Evolutionary conservation across 2,113 vertebrate species (phyloP).

Genomic region (Amblyopsis rosae): DNA sequence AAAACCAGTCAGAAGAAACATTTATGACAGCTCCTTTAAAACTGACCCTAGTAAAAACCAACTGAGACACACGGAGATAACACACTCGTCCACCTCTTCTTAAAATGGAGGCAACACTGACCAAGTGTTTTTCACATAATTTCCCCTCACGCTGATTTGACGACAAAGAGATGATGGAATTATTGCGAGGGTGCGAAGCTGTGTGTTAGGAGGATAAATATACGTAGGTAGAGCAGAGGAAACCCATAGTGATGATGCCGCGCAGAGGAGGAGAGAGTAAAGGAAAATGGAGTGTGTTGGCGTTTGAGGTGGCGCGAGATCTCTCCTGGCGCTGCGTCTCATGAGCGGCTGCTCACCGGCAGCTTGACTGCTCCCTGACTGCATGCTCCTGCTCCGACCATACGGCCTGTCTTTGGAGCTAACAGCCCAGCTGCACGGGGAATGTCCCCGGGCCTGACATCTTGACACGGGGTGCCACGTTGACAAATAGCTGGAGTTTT

Average conservation of each 20-base stretch:
- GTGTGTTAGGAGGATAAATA: slow-evolving; percentile 20
- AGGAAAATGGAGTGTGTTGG: slow-evolving; percentile 51
- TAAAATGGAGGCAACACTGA: too few species aligned
- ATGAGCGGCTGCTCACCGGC: slow-evolving; percentile 58
- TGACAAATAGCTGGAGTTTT: slow-evolving; percentile 84
- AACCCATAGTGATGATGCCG: slow-evolving; percentile 28
- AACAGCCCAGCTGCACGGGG: slow-evolving; percentile 80
- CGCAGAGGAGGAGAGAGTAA: slow-evolving; percentile 37
- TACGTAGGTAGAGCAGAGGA: slow-evolving; percentile 8
- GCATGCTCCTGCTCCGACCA: slow-evolving; percentile 77
- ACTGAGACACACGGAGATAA: too few species aligned
- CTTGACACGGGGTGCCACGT: slow-evolving; percentile 80
- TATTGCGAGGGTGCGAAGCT: background rate
- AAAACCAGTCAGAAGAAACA: slow-evolving; percentile 13
- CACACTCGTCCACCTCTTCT: too few species aligned
- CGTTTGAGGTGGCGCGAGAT: slow-evolving; percentile 46
- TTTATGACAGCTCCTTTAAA: too few species aligned
- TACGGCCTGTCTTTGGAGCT: slow-evolving; percentile 79
- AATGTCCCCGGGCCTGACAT: slow-evolving; percentile 80
- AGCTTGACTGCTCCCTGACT: slow-evolving; percentile 76
- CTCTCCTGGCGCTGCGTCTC: slow-evolving; percentile 37
- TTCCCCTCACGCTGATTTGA: too few species aligned
- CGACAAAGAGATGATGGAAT: too few species aligned
- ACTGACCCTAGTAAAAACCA: too few species aligned
- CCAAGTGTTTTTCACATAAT: too few species aligned